These are phyloP conservation scores for Tethea ocularis DNA, from an alignment of 2,888 invertebrate genomes.

Conservation along the genomic window DNA sequence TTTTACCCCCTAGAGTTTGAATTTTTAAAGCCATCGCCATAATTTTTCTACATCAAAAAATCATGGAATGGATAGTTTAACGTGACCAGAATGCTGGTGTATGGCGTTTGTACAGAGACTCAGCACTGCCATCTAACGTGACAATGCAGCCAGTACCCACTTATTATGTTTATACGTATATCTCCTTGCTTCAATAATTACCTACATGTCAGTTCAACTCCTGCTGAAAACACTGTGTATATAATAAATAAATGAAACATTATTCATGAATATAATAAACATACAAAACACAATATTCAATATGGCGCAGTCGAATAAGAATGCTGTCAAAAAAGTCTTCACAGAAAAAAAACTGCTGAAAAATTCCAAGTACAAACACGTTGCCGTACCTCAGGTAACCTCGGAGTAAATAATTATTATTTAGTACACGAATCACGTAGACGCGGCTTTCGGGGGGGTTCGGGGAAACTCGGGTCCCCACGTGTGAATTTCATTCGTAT, in stretches of 20 bases:
- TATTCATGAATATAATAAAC: background rate
- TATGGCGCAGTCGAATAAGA: background rate
- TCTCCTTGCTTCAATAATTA: too few relatives aligned
- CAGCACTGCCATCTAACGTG: too few relatives aligned
- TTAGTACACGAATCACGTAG: conserved; percentile 44
- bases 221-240: background rate
- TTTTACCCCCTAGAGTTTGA: too few relatives aligned
- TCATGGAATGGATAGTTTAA: too few relatives aligned
- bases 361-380: conserved; percentile 17
- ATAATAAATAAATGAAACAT: background rate
- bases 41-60: too few relatives aligned
- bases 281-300: background rate
- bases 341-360: conserved; percentile 20
- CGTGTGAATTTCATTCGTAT: conserved; percentile 63
- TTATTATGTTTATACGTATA: too few relatives aligned
- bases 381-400: conserved; percentile 21
- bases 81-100: too few relatives aligned
- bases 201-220: too few relatives aligned
- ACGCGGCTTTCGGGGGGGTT: conserved; percentile 33
- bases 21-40: too few relatives aligned
- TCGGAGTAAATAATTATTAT: conserved; percentile 48
- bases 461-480: conserved; percentile 35
- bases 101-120: too few relatives aligned
- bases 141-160: too few relatives aligned
- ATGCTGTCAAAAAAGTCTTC: conserved; percentile 8